These are phyloP conservation scores for Paedocypris micromegethes DNA, from an alignment of 2,797 vertebrate genomes.

Conservation along the genomic window DNA sequence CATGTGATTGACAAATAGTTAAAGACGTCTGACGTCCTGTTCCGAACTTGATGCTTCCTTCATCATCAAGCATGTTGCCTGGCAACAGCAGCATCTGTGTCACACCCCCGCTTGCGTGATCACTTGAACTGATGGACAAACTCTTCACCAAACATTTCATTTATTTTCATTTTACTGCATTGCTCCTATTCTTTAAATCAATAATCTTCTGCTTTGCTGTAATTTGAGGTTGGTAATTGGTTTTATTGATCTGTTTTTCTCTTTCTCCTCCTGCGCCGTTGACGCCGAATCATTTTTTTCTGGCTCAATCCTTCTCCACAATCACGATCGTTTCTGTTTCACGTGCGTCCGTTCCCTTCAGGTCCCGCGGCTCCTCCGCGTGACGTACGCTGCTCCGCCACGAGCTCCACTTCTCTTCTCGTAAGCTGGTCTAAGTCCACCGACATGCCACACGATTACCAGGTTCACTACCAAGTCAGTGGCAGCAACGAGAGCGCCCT, in stretches of 20 bases:
- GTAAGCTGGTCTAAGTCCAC: constrained; percentile 92
- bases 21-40: no score
- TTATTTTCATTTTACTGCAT: constrained; percentile 31
- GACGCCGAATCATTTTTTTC: constrained; percentile 51
- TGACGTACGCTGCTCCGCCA: constrained; percentile 85
- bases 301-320: constrained; percentile 49
- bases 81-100: no score
- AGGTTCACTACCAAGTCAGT: constrained; percentile 81
- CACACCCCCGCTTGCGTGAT: background rate
- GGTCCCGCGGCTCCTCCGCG: constrained; percentile 89
- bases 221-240: constrained; percentile 36
- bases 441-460: constrained; percentile 81
- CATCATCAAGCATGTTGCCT: no score
- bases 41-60: no score
- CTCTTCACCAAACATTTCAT: constrained; percentile 2
- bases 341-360: constrained; percentile 63
- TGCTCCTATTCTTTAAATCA: constrained; percentile 25
- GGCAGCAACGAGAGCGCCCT: constrained; percentile 66
- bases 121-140: background rate
- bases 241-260: constrained; percentile 43
- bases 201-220: constrained; percentile 22
- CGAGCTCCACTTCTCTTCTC: constrained; percentile 89
- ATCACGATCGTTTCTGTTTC: constrained; percentile 46
- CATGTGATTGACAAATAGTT: no score
- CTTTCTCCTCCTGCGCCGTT: constrained; percentile 45